Conservation (phyloP, 2,888 invertebrate species). For the Vesta saturnalis region DNA sequence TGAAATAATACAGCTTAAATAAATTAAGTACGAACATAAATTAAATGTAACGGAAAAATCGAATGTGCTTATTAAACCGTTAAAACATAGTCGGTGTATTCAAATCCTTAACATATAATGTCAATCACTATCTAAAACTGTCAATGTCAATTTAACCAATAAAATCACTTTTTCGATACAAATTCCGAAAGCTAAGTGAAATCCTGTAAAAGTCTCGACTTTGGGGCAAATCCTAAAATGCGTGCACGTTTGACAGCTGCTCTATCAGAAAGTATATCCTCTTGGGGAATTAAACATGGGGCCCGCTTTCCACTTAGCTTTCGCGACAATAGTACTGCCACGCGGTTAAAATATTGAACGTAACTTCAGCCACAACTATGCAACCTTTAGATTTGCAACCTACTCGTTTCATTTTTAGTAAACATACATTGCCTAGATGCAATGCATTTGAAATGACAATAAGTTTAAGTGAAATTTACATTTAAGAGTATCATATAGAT, state of each 20-base stretch:
- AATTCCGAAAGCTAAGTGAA: conserved; percentile 44
- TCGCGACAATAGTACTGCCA: conserved; percentile 39
- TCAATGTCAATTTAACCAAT: conserved; percentile 38
- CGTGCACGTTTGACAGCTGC: conserved; percentile 56
- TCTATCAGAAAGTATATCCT: conserved; percentile 56
- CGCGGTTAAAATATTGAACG: conserved; percentile 42
- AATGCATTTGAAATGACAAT: too few relatives aligned
- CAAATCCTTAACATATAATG: not conserved
- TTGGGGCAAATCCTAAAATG: conserved; percentile 46
- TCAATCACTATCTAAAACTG: conserved; percentile 21
- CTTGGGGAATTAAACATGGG: conserved; percentile 57
- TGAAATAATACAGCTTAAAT: too few relatives aligned
- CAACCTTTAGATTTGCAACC: conserved; percentile 36
- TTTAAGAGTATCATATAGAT: not conserved
- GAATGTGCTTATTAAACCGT: not conserved
- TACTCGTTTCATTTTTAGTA: too few relatives aligned
- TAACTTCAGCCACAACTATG: conserved; percentile 35
- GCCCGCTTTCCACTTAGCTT: conserved; percentile 44
- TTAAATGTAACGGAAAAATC: too few relatives aligned
- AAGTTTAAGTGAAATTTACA: not conserved
- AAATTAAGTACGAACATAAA: too few relatives aligned
- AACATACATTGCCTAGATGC: too few relatives aligned
- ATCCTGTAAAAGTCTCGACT: conserved; percentile 47
- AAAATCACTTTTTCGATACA: conserved; percentile 46
- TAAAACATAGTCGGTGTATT: not conserved